Percentiles rank a stretch among this genome's conserved stretches.
Evolutionary conservation across 2,797 vertebrate species (phyloP).

Genomic region (Gobio occitaniae): DNA sequence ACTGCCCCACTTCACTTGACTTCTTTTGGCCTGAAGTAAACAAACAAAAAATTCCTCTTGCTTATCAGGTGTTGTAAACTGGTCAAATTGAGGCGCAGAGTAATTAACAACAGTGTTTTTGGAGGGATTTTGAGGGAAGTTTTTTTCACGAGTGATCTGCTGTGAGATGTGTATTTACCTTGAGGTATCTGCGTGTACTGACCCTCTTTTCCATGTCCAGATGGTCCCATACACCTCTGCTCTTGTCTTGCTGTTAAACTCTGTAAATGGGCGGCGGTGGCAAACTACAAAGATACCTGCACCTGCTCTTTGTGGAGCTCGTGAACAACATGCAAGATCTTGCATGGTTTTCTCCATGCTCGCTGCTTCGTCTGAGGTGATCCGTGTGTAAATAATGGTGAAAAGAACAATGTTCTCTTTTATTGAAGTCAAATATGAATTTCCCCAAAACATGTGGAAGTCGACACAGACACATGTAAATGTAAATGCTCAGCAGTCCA

Average conservation of each 20-base stretch:
- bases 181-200: conserved; percentile 44
- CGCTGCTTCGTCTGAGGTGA: not conserved
- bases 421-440: conserved; percentile 41
- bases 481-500: conserved; percentile 60
- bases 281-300: conserved; percentile 22
- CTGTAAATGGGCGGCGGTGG: conserved; percentile 34
- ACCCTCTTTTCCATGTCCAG: conserved; percentile 53
- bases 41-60: not conserved
- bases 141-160: conserved; percentile 16
- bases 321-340: not conserved
- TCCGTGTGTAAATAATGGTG: not conserved
- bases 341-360: not conserved
- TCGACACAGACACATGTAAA: not conserved
- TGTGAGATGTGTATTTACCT: conserved; percentile 26
- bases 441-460: conserved; percentile 13
- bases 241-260: conserved; percentile 39
- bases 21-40: conserved; percentile 3
- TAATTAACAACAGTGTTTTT: not conserved
- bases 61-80: not conserved
- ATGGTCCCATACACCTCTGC: conserved; percentile 51
- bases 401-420: conserved; percentile 39
- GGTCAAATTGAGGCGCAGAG: not conserved
- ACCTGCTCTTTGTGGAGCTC: not conserved
- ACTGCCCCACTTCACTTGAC: conserved; percentile 21
- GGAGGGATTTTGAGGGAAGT: not conserved